These are phyloP conservation scores for Drosophila planitibia DNA, from an alignment of 2,888 invertebrate species.

Conservation along the genomic window DNA sequence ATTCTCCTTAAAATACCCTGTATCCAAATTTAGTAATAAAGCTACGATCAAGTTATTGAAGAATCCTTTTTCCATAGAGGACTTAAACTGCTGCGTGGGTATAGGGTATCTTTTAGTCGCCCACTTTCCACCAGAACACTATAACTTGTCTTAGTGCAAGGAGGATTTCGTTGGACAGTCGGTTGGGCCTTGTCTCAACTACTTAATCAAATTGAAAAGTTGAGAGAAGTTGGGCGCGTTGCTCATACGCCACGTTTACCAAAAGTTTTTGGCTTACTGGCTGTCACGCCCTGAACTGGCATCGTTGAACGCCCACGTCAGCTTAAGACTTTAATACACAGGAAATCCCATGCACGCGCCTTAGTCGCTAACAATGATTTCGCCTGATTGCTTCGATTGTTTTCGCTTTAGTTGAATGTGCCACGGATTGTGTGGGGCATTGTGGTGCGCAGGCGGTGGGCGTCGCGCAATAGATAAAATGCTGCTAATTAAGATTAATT, in stretches of 20 bases:
- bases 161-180: constrained; percentile 14
- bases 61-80: too few species aligned
- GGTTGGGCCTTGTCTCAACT: constrained; percentile 11
- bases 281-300: constrained; percentile 44
- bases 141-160: neutral
- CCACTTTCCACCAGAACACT: neutral
- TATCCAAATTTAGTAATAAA: neutral
- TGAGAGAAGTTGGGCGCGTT: constrained; percentile 26
- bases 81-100: neutral
- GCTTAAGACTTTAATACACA: constrained; percentile 65
- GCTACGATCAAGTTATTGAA: neutral
- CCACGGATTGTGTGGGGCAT: neutral
- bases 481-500: constrained; percentile 66
- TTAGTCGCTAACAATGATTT: constrained; percentile 62
- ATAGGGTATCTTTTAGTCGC: neutral
- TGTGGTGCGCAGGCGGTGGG: constrained; percentile 2
- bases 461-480: constrained; percentile 54
- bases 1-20: neutral
- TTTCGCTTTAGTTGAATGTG: constrained; percentile 54
- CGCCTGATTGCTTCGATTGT: constrained; percentile 78
- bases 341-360: constrained; percentile 65
- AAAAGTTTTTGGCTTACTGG: constrained; percentile 46
- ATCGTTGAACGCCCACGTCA: constrained; percentile 6
- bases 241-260: constrained; percentile 42
- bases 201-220: constrained; percentile 70